Base-by-base conservation (phyloP, 2,888 invertebrate species). In the Lottia scabra region DNA sequence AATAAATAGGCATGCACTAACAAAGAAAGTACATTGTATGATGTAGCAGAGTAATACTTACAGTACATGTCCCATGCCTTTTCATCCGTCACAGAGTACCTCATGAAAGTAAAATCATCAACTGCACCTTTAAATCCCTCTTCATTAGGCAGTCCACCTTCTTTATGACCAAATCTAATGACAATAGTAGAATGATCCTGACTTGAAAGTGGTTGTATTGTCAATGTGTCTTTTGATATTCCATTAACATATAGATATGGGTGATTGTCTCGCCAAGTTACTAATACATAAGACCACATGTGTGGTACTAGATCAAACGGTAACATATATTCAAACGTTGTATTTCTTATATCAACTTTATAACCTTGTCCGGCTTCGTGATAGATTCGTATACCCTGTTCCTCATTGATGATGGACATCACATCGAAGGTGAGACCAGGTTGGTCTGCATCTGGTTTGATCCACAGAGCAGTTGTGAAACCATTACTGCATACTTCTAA, bases 391-490 rank as follows among this genome's bases (percentile, higher is more conserved):
- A 73, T 45, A 26, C 73, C 73, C 15, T 63, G 38, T 38, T 66
- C 63, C 23, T 19, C 13, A 63, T 69, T 73, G 3, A 69, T 43
- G 2, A 63, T 27, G 1, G 73, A 73, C 23, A 70, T 13, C 13
- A 73, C 56, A 16, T 66, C 65, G 43, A 30, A 70, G 23, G 65
- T 63, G 8, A 64, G 12, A 26, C 43, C 65, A 30, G 65, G 26
- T 45, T 56, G 16, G 23, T 62, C 30, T 15, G 16, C 48, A 15
- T 38, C 44, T 12, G 75, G 72, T 27, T 72, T 38, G 10, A 78
- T 66, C 77, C 77, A 78, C 46, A 78, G 15, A 45, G 65, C 62
- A 15, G 72, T 48, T n/a, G 77, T 72, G 23, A 78, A 72, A 16
- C 77, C 77, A 3, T 74, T 68, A n/a, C 48, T 19, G 45, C 77